Conservation (phyloP, 2,888 invertebrate genomes). For the Lumbricus terrestris region DNA sequence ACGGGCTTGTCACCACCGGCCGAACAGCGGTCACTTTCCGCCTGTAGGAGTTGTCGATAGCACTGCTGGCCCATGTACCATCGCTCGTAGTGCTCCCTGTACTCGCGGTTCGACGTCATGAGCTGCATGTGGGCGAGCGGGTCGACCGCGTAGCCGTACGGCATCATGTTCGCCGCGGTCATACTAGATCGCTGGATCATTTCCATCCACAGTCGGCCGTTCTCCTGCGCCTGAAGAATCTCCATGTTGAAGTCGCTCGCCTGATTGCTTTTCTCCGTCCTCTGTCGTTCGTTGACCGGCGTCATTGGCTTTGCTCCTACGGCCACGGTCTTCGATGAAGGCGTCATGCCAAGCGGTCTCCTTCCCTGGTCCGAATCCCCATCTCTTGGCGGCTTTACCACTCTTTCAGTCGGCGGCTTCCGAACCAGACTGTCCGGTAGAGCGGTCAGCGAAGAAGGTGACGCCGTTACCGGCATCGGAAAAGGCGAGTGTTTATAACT, state of each 20-base stretch:
- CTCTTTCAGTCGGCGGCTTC: not conserved
- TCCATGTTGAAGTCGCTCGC: not conserved
- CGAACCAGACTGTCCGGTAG: not conserved
- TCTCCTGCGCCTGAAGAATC: not conserved
- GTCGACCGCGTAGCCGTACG: slow-evolving; percentile 23
- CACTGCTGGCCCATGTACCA: slow-evolving; percentile 25
- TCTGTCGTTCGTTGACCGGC: not conserved
- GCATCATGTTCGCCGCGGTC: not conserved
- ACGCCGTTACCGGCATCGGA: not conserved
- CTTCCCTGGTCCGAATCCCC: not conserved
- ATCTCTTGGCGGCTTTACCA: not conserved
- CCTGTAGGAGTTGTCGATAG: not conserved
- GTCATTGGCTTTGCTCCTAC: not conserved
- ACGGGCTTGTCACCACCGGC: slow-evolving; percentile 23
- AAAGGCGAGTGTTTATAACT: not conserved
- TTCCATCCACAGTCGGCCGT: not conserved
- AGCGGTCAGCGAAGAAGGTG: not conserved
- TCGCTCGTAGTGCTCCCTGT: slow-evolving; percentile 25
- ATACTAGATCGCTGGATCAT: not conserved
- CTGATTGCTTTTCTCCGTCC: not conserved
- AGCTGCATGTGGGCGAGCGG: slow-evolving; percentile 28
- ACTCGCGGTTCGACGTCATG: slow-evolving; percentile 24
- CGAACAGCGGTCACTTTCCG: not conserved
- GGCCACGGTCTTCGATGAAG: not conserved
- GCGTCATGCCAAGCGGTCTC: not conserved